phyloP scores from a whole-genome alignment of 2,888 invertebrate genomes.

The Amphiduros pacificus region DNA sequence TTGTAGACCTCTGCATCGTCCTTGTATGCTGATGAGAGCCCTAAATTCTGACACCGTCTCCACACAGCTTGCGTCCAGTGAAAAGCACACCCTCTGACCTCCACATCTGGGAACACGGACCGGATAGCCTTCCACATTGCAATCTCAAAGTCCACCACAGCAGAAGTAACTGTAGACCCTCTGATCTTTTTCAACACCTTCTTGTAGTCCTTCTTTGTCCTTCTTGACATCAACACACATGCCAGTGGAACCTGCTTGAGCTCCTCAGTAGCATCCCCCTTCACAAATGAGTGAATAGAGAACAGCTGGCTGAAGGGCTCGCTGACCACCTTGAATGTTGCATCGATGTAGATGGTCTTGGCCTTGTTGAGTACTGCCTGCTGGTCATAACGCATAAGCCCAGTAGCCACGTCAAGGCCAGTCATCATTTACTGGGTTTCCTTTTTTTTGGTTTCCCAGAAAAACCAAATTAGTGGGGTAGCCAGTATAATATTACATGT shows the following conservation, averaged over 20 bases:
- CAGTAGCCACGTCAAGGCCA: too few relatives aligned
- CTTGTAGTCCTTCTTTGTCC: too few relatives aligned
- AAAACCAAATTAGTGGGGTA: too few relatives aligned
- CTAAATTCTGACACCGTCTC: neutral
- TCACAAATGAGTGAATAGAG: conserved; percentile 14
- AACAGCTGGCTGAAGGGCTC: conserved; percentile 20
- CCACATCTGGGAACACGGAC: conserved; percentile 4
- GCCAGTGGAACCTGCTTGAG: conserved; percentile 21
- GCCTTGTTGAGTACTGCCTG: too few relatives aligned
- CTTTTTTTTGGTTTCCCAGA: too few relatives aligned
- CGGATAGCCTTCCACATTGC: conserved; percentile 10
- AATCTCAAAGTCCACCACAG: conserved; percentile 10
- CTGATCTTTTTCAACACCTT: too few relatives aligned
- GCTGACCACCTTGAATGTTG: conserved; percentile 21
- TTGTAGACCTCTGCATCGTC: too few relatives aligned
- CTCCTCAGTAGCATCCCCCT: neutral
- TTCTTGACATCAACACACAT: too few relatives aligned
- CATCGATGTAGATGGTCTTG: conserved; percentile 18
- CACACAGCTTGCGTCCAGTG: conserved; percentile 14
- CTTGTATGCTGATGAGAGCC: neutral
- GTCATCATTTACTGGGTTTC: too few relatives aligned
- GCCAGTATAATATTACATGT: too few relatives aligned
- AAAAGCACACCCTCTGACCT: conserved; percentile 6
- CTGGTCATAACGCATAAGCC: too few relatives aligned
- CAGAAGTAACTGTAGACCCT: neutral